Evolutionary conservation across 2,888 invertebrate species (phyloP).

Genomic region (Tenthredo amoena): DNA sequence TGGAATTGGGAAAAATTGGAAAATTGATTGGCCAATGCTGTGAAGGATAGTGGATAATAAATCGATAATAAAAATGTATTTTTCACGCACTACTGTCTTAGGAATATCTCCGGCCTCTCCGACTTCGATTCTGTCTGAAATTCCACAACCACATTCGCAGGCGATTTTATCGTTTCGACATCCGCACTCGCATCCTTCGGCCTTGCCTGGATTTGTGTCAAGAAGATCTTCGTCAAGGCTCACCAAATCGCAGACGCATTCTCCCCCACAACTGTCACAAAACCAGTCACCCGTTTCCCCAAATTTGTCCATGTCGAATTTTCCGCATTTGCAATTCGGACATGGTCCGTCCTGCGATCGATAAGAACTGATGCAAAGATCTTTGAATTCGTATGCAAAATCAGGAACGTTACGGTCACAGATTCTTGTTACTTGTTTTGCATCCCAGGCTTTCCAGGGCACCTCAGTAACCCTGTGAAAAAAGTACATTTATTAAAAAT

Average conservation of each 20-base stretch:
- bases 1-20: background rate
- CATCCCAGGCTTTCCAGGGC: conserved; percentile 61
- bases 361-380: background rate
- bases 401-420: background rate
- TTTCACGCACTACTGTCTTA: conserved; percentile 22
- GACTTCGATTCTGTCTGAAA: background rate
- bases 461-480: conserved; percentile 45
- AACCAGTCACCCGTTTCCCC: conserved; percentile 57
- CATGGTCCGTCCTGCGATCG: conserved; percentile 22
- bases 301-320: conserved; percentile 54
- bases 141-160: conserved; percentile 39
- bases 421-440: background rate
- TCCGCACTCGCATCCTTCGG: conserved; percentile 17
- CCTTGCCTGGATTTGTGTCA: background rate
- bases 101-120: conserved; percentile 29
- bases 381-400: background rate
- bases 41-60: background rate
- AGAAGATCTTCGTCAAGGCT: conserved; percentile 21
- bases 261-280: conserved; percentile 56
- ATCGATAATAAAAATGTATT: background rate
- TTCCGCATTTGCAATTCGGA: conserved; percentile 56
- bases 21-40: background rate
- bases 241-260: conserved; percentile 54
- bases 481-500: conserved; percentile 24
- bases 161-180: conserved; percentile 27